Conservation (phyloP, 2,113 vertebrate genomes). For the Pygathrix nemaeus region DNA sequence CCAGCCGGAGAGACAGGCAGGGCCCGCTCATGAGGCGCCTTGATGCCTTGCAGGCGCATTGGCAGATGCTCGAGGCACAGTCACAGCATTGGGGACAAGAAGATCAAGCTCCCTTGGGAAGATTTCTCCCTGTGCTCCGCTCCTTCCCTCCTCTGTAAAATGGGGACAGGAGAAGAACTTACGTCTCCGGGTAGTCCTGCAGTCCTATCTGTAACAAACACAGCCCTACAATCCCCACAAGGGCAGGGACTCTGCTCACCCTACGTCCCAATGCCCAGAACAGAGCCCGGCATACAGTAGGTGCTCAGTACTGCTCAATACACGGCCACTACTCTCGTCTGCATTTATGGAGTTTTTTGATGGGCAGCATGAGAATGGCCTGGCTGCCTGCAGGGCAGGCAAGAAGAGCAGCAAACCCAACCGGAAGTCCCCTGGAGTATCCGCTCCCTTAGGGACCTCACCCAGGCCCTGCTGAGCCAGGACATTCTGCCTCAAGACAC, state of each 20-base stretch:
- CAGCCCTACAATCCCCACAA: fast-evolving
- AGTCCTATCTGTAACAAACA: background rate
- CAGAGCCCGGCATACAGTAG: fast-evolving
- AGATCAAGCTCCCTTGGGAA: background rate
- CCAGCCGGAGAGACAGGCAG: background rate
- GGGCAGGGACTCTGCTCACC: background rate
- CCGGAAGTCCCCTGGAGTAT: background rate
- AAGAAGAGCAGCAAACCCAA: background rate
- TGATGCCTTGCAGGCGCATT: fast-evolving
- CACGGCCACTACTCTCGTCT: fast-evolving
- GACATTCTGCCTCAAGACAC: background rate
- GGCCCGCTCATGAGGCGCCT: fast-evolving
- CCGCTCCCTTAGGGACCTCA: fast-evolving
- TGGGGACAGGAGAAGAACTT: fast-evolving
- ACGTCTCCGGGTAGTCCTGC: background rate
- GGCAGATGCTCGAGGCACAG: background rate
- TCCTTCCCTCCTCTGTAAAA: background rate
- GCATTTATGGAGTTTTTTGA: background rate
- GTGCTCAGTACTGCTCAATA: background rate
- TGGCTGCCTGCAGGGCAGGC: fast-evolving
- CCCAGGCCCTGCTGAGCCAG: fast-evolving
- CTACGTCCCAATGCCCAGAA: background rate
- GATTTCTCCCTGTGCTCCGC: fast-evolving
- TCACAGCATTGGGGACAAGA: background rate
- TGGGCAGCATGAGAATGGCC: fast-evolving